Base-by-base conservation (phyloP, 2,113 vertebrate species). In the Protomyctophum bolini region DNA sequence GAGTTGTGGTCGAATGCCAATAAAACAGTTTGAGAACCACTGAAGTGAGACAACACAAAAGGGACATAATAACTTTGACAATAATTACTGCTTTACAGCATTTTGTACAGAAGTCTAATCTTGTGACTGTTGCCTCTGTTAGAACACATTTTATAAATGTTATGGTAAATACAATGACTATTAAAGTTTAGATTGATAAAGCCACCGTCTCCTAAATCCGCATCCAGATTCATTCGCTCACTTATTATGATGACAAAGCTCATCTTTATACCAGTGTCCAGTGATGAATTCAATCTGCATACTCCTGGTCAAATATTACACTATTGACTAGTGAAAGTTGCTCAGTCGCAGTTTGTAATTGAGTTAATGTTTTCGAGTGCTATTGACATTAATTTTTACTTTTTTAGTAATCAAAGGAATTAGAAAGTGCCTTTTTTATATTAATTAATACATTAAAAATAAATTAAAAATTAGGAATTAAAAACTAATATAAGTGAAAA, bases 111-210 rank as follows among this genome's bases (percentile, higher is more conserved):
- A 89, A 73, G 72, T 92, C 84, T 87, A 71, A 86, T 86, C 73
- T 83, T 91, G 89, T 91, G 82, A 86, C 81, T 82, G 85, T 89
- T 86, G 84, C 78, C 77, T 85, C 85, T 88, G 85, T 89, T 89
- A 83, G 72, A 84, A 88, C 83, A 89, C 82, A 87, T 92, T 93
- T 92, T 91, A 89, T 90, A 90, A 92, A 90, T 92, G 90, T 90
- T 87, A 90, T 90, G 83, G 68, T 76, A 91, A 85, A 81, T 85
- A 89, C 72, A 49, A 85, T 72, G 79, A 83, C 73, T 85, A 92
- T 91, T 91, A 91, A 91, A 92, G 82, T 91, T 84, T 89, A 91
- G 85, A 91, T 87, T 83, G 73, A 66, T 87, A 66, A 85, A 86
- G 76, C 28, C 52, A 66, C 70, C 67, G 80, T 63, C 69, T 86